Base-by-base conservation (phyloP, 1,140 invertebrate species). In the Drosophila subpulchrella region DNA sequence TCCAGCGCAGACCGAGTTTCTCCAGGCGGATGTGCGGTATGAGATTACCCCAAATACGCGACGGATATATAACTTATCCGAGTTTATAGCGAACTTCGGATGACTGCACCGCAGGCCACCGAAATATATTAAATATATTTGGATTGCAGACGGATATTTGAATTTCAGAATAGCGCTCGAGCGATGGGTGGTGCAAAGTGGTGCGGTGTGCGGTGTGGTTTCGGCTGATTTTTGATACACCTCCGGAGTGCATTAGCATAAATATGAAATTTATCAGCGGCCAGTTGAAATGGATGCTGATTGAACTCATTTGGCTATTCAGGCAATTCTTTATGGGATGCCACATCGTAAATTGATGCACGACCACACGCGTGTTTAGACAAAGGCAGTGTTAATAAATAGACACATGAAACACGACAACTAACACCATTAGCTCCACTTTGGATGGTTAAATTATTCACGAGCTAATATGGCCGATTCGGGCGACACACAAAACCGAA, bases 371-470 rank as follows among this genome's bases (percentile, higher is more conserved):
- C 8, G 48, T 46, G 59, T 62, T 75, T 63, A 81, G 79, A 89
- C 84, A 89, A 89, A 78, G 85, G 81, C 84, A 67, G 84, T 81
- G 82, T 84, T 90, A 89, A 89, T 89, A 89, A 89, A 89, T 89
- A 71, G 77, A 86, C 67, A 78, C 79, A 88, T 86, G 83, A 86
- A 86, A 89, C 84, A 89, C 84, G 81, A 89, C 84, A 89, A 89
- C 84, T 89, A 89, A 89, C 84, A 84, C 84, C 84, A 89, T 89
- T 89, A 89, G 84, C 80, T 90, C 84, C 73, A 89, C 85, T 90
- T 89, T 90, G 79, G 79, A 90, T 90, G 79, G 85, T 89, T 89
- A 89, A 89, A 89, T 89, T 89, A 89, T 89, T 89, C 84, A 89
- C 75, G 51, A 65, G 68, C 81, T 85, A 89, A 83, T 89, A 89